Evolutionary conservation across 2,113 vertebrate genomes (phyloP).

Genomic region (Cepphus grylle): DNA sequence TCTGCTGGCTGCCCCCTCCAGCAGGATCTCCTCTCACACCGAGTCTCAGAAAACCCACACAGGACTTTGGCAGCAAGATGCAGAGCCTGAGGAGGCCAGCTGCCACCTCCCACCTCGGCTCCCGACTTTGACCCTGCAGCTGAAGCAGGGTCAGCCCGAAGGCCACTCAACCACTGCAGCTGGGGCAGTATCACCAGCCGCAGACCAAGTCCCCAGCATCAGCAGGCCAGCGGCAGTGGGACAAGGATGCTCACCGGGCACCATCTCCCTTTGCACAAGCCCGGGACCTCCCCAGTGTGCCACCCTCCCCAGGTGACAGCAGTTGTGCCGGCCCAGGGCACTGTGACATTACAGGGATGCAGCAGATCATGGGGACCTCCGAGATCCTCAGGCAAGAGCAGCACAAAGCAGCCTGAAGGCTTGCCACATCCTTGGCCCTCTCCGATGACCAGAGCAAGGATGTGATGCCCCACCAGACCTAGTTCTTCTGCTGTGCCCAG

Average conservation of each 20-base stretch:
- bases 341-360: fast-evolving
- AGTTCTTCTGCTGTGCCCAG: background rate
- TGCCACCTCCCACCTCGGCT: background rate
- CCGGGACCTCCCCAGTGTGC: background rate
- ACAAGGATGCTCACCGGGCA: background rate
- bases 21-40: background rate
- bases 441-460: background rate
- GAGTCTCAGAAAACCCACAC: background rate
- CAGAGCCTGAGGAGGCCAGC: fast-evolving
- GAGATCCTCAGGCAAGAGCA: background rate
- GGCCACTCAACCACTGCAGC: fast-evolving
- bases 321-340: background rate
- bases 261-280: background rate
- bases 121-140: background rate
- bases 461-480: background rate
- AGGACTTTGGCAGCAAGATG: fast-evolving
- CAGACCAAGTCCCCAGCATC: background rate
- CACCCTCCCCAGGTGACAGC: background rate
- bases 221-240: background rate
- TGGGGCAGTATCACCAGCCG: background rate
- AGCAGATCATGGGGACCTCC: background rate
- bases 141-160: background rate
- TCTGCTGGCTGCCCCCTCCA: background rate
- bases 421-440: background rate
- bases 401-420: background rate